phyloP scores from a whole-genome alignment of 2,797 vertebrate species.

The Lepus oiostolus region DNA sequence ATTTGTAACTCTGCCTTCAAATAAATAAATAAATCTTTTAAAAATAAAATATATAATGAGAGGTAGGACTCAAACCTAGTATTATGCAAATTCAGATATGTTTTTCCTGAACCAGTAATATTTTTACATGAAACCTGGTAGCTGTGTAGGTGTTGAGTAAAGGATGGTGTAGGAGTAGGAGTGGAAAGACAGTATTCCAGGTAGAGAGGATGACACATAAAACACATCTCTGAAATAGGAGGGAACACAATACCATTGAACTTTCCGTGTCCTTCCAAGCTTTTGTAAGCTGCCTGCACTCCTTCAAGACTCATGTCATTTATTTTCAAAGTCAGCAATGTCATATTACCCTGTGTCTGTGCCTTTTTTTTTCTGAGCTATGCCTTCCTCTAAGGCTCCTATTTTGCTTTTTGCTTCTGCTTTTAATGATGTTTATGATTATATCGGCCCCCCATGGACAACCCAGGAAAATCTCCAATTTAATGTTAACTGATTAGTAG shows the following conservation, averaged over 20 bases:
- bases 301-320: neutral
- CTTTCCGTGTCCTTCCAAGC: neutral
- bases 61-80: neutral
- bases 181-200: neutral
- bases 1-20: too few species aligned
- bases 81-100: neutral
- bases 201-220: neutral
- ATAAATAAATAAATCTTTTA: too few species aligned
- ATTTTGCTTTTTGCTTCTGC: neutral
- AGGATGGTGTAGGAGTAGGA: rapidly evolving
- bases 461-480: neutral
- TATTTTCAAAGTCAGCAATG: neutral
- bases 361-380: neutral
- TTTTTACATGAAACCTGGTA: neutral
- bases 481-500: neutral
- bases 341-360: neutral
- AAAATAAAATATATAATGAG: too few species aligned
- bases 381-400: neutral
- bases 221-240: neutral
- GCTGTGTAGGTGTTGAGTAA: neutral
- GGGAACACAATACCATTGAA: neutral
- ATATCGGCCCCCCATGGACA: neutral
- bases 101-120: neutral
- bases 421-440: neutral
- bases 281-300: neutral